Evolutionary conservation across 2,113 vertebrate species (phyloP), one percentile per base, ranked within the genome.

Genomic region (Sterna hirundo): DNA sequence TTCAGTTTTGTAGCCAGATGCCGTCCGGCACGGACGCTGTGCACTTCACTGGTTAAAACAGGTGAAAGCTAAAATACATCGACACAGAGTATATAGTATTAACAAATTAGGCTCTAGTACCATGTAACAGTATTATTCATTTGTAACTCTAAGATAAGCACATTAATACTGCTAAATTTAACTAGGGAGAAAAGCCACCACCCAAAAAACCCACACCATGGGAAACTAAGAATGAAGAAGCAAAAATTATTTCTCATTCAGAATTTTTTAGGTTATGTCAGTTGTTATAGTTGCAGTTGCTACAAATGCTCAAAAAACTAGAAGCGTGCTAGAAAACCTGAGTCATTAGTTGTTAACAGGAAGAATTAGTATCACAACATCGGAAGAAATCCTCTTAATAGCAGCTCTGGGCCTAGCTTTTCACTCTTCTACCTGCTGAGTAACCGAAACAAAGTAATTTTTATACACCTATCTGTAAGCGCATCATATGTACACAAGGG

Each of bases 1-100:
- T 99, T 99, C 86, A 99, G 97, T 96, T 99, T 99, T 75, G 99
- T 99, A 90, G 99, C 98, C 75, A 99, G 97, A 96, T 99, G 99
- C 25, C 99, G 96, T 70, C 99, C 99, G 5, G 99, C 99, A 29
- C 99, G 99, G 65, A 99, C 99, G 81, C 99, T 99, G 97, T 99
- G 99, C 40, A 99, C 99, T 96, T 99, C 99, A 25, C 99, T 99
- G 95, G 98, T 99, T 93, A 99, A 94, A 69, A 99, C 98, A 18
- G 98, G 97, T 9, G 99, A 99, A 76, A 99, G 96, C 99, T 99
- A 76, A 14, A 94, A 92, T 11, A 77, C 81, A 89, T 65, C 10
- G 15, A 93, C 13, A 76, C 0, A 65, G 13, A 86, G 32, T 7
- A 36, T 17, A 62, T 2, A 42, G 38, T 9, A 88, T 55, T 42